Conservation (phyloP, 2,888 invertebrate species). For the Heliconius sara region DNA sequence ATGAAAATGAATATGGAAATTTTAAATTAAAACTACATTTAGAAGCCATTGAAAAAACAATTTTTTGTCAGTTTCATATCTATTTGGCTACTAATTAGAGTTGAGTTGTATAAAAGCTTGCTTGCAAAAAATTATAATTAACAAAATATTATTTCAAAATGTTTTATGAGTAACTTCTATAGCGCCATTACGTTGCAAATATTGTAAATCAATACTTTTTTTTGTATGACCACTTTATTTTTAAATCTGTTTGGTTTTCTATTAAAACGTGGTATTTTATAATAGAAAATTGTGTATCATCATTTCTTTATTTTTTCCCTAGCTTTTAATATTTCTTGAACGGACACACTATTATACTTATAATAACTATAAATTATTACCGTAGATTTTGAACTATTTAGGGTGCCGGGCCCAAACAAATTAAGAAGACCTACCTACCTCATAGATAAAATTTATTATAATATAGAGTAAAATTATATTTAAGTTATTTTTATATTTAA, state of each 20-base stretch:
- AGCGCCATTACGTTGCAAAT: slow-evolving; percentile 22
- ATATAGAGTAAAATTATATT: too few relatives aligned
- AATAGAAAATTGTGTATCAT: not conserved
- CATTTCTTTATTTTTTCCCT: too few relatives aligned
- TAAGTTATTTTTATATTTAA: not conserved
- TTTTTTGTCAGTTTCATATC: slow-evolving; percentile 15
- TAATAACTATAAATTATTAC: not conserved
- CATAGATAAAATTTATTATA: too few relatives aligned
- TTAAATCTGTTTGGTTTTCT: not conserved
- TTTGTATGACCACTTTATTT: not conserved
- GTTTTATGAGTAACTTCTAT: not conserved
- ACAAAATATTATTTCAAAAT: not conserved
- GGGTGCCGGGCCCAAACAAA: not conserved
- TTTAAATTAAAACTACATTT: slow-evolving; percentile 25
- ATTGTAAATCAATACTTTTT: not conserved
- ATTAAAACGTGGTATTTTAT: not conserved
- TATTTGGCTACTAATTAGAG: slow-evolving; percentile 16
- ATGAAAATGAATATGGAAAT: not conserved
- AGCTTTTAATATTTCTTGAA: not conserved
- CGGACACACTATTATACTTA: not conserved
- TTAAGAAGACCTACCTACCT: not conserved
- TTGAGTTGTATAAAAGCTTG: not conserved
- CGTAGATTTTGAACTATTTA: not conserved
- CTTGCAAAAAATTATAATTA: slow-evolving; percentile 9
- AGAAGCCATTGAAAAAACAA: not conserved